Conservation (phyloP, 1,140 invertebrate genomes). For the Spodoptera frugiperda region DNA sequence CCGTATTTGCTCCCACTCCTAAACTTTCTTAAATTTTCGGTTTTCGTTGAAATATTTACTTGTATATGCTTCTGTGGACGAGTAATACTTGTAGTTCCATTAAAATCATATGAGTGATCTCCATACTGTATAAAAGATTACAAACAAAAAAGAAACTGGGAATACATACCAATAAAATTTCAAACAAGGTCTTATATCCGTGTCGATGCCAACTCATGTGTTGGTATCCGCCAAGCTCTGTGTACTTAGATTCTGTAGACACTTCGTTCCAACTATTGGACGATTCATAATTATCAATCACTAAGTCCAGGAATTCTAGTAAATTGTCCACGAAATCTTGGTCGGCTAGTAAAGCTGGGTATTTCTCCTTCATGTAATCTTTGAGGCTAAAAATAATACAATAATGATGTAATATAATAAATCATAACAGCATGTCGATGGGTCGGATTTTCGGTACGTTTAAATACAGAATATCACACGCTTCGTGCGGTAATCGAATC, state of each 20-base stretch:
- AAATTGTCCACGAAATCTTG: slow-evolving; percentile 65
- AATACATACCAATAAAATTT: slow-evolving; percentile 74
- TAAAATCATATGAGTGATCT: too few relatives aligned
- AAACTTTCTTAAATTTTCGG: too few relatives aligned
- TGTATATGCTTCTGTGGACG: too few relatives aligned
- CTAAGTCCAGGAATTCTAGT: slow-evolving; percentile 64
- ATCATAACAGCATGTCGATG: too few relatives aligned
- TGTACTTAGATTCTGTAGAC: slow-evolving; percentile 54
- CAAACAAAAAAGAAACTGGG: slow-evolving; percentile 45
- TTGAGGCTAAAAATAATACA: slow-evolving; percentile 47
- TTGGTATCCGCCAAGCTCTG: slow-evolving; percentile 62
- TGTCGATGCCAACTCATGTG: slow-evolving; percentile 73
- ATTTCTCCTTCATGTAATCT: slow-evolving; percentile 50
- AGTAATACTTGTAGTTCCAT: too few relatives aligned
- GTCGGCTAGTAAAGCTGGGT: slow-evolving; percentile 60
- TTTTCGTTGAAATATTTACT: too few relatives aligned
- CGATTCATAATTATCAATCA: slow-evolving; percentile 67
- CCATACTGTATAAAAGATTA: too few relatives aligned
- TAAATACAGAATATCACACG: too few relatives aligned
- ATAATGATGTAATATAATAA: too few relatives aligned
- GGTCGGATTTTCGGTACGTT: too few relatives aligned
- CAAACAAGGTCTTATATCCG: slow-evolving; percentile 76
- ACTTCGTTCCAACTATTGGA: slow-evolving; percentile 74
- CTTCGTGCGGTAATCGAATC: too few relatives aligned
- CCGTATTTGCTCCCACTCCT: too few relatives aligned